Base-by-base conservation (phyloP, 2,888 invertebrate species). In the Cetonia aurata region DNA sequence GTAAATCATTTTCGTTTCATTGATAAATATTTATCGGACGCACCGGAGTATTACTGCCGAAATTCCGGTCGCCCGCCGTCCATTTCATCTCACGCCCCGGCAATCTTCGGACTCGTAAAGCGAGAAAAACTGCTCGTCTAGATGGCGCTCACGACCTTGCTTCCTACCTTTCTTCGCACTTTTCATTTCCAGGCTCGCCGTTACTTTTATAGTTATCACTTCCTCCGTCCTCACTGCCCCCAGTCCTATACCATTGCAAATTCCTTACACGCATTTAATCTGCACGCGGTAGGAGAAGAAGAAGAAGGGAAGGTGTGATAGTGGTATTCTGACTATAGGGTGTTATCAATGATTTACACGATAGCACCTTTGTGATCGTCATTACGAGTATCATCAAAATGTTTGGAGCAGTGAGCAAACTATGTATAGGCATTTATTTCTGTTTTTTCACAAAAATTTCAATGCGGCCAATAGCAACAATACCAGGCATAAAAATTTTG, bases 201-300 rank as follows among this genome's bases (percentile, higher is more conserved):
- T 82, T 82, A 80, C 81, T 82, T 82, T 83, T 83, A 83, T 81
- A 80, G 82, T 82, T 81, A 82, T 82, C 80, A 80, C 81, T 81
- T 81, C 80, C 80, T 81, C 78, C 79, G 76, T 75, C 75, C 79
- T 75, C 77, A 74, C 73, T 74, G 74, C 72, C 73, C 72, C 75
- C 72, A 72, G 72, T 73, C 72, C 73, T 75, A 72, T 73, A 73
- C 74, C 75, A 76, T 77, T 77, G 74, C 71, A 62, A 76, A 79
- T 80, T 79, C 78, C 75, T 77, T 74, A 76, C 79, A 79, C 78
- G 78, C 76, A 71, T 78, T 80, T 78, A 78, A 79, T 79, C 79
- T 79, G 57, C 62, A 62, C 62, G 62, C 37, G 37, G 37, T 37
- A 8, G 37, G 8, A 9, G 37, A 8, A 1, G 37, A 8, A 1